Evolutionary conservation across 2,888 invertebrate species (phyloP), one percentile per base, ranked within the genome.

Genomic region (Leucoma salicis): DNA sequence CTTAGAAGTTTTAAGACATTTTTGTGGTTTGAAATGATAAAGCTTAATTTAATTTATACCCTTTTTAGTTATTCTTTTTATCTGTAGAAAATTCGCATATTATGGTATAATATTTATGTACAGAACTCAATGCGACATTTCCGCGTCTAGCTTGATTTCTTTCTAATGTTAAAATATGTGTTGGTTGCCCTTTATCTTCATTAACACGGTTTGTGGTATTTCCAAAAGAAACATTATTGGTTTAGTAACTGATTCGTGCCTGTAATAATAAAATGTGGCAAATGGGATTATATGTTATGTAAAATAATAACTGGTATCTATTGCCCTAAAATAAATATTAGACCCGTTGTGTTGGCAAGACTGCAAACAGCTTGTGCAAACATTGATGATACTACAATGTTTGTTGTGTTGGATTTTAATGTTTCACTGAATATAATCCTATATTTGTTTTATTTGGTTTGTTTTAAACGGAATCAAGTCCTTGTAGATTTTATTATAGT

Each of bases 391-490:
- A 69, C 60, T 70, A 78, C 78, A 67, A 73, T 71, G 81, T 80
- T 78, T 80, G 76, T 74, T 72, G 69, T 78, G 79, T 82, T 83
- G 83, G 82, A 79, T 81, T 84, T 81, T 69, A 86, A 84, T 84
- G 85, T 88, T 87, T 85, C 84, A 80, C 77, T 87, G 80, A 88
- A 88, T 88, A 88, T 88, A 88, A 88, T 88, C 87, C 86, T 88
- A 85, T 87, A 87, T 88, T 88, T 88, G 88, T 88, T 87, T 82
- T 78, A 74, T 76, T 78, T 85, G 78, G 82, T 87, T 85, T 88
- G 65, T 79, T 88, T 87, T 86, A 53, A 54, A 65, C 53, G 45
- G 52, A 42, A 48, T 39, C 47, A 53, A n/a, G 59, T 60, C 70
- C 66, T 59, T 27, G 29, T 39, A 33, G 8, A 16, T 42, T 32